A percentile compares a stretch with the other conserved stretches of the same genome.
phyloP scores from a whole-genome alignment of 1,140 invertebrate species.

The Diprion similis region DNA sequence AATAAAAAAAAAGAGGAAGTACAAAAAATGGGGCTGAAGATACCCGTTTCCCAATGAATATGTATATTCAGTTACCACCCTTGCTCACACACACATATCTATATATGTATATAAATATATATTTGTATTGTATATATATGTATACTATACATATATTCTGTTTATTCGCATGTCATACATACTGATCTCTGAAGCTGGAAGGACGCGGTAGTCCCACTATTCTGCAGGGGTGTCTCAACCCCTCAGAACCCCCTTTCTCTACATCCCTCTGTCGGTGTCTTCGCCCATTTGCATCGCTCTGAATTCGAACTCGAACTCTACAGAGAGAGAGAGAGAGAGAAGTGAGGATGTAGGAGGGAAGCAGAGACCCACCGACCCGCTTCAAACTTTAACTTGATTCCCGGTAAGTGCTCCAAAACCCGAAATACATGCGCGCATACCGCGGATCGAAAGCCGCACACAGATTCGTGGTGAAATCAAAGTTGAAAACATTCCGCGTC shows the following conservation, averaged over 20 bases:
- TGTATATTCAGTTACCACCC: not conserved
- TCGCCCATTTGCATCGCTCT: slow-evolving; percentile 4
- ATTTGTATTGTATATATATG: too few relatives aligned
- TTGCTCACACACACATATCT: too few relatives aligned
- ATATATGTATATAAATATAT: too few relatives aligned
- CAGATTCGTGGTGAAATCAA: too few relatives aligned
- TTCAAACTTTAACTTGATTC: slow-evolving; percentile 2
- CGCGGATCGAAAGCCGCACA: too few relatives aligned
- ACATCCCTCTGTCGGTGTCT: not conserved
- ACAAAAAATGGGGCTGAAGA: not conserved
- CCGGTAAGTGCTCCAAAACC: not conserved
- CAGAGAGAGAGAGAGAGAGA: too few relatives aligned
- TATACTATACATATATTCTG: not conserved
- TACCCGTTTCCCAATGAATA: not conserved
- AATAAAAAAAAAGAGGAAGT: not conserved
- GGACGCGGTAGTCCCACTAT: not conserved
- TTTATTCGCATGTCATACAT: slow-evolving; percentile 2
- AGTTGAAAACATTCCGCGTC: too few relatives aligned
- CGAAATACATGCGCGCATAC: too few relatives aligned
- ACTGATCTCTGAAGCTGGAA: not conserved
- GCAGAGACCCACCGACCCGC: not conserved
- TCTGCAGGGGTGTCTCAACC: not conserved
- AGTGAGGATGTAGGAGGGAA: not conserved
- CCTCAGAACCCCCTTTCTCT: not conserved
- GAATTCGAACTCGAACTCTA: slow-evolving; percentile 1